phyloP scores from a whole-genome alignment of 2,113 vertebrate genomes.

The Paradoxurus hermaphroditus region DNA sequence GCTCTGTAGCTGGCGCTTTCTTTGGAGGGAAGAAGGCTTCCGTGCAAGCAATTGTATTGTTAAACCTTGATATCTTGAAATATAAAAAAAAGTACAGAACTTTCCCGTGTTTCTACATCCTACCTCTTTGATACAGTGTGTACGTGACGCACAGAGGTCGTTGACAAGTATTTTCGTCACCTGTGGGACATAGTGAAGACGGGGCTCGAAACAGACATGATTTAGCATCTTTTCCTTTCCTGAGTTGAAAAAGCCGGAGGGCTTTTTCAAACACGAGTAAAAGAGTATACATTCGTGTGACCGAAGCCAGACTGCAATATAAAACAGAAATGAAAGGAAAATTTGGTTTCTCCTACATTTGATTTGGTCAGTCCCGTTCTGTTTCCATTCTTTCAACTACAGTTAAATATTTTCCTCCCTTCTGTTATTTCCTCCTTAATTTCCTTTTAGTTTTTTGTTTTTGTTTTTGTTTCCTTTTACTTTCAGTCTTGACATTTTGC shows the following conservation, averaged over 20 bases:
- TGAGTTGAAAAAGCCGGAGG: not conserved
- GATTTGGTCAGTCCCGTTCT: not conserved
- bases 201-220: not conserved
- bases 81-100: not conserved
- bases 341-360: not conserved
- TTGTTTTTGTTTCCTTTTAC: not conserved
- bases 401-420: not conserved
- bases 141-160: not conserved
- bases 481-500: constrained; percentile 1
- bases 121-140: not conserved
- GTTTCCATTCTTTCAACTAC: not conserved
- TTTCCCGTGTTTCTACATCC: not conserved
- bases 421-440: constrained; percentile 32
- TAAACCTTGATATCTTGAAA: not conserved
- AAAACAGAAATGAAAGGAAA: constrained; percentile 32
- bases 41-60: not conserved
- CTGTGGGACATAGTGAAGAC: not conserved
- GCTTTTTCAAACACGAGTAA: not conserved
- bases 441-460: not conserved
- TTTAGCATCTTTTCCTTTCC: not conserved
- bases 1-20: not conserved
- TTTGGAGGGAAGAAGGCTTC: not conserved
- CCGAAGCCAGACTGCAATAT: not conserved
- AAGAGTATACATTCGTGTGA: not conserved
- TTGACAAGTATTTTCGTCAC: not conserved